Percentiles rank a stretch among this genome's conserved stretches.
Evolutionary conservation across 2,888 invertebrate species (phyloP).

Genomic region (Torymus auratus): DNA sequence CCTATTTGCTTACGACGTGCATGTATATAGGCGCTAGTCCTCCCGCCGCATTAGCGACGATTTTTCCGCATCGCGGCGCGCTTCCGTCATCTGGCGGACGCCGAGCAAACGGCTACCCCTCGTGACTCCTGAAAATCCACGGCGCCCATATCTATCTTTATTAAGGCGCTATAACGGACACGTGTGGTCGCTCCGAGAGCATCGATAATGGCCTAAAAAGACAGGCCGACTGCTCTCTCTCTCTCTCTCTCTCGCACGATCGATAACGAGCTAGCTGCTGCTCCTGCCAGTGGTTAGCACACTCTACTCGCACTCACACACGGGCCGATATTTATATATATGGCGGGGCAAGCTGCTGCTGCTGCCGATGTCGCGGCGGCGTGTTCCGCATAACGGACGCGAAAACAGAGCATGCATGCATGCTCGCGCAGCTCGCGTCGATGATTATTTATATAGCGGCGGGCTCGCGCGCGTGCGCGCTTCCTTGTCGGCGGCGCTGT

Average conservation of each 20-base stretch:
- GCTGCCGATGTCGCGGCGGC: slow-evolving; percentile 58
- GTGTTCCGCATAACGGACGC: slow-evolving; percentile 64
- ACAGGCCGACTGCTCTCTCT: too few species aligned
- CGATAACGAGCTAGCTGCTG: slow-evolving; percentile 45
- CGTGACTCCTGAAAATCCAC: slow-evolving; percentile 3
- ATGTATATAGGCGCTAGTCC: background rate
- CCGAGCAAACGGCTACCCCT: background rate
- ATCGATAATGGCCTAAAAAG: slow-evolving; percentile 38
- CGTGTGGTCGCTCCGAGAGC: slow-evolving; percentile 2
- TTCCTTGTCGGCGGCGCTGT: too few species aligned
- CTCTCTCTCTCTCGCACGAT: background rate
- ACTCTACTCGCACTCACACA: too few species aligned
- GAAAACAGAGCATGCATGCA: slow-evolving; percentile 50
- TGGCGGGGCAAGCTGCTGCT: background rate
- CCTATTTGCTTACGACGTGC: slow-evolving; percentile 18
- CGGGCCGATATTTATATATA: too few species aligned
- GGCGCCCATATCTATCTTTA: slow-evolving; percentile 47
- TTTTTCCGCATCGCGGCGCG: slow-evolving; percentile 13
- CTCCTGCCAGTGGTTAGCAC: too few species aligned
- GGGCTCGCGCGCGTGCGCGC: too few species aligned
- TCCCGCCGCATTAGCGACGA: slow-evolving; percentile 16
- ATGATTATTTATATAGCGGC: slow-evolving; percentile 31
- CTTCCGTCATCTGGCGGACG: slow-evolving; percentile 29
- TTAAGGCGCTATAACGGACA: slow-evolving; percentile 45
- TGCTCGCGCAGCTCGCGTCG: background rate